Evolutionary conservation across 1,140 invertebrate species (phyloP), one percentile per base, ranked within the genome.

Genomic region (Drosophila kepulauana): DNA sequence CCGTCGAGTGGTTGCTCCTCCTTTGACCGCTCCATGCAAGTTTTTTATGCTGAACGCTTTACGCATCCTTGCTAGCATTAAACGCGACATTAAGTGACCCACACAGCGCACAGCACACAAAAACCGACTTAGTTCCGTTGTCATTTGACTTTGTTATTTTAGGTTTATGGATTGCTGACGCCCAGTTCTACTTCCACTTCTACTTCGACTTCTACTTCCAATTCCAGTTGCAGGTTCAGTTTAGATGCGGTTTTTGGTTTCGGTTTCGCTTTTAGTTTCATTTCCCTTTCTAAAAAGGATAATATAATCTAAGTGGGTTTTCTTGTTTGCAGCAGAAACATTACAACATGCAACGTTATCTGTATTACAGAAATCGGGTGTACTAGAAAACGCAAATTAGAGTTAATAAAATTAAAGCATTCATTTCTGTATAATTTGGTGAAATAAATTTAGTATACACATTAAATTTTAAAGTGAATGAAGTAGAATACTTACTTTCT

Each of bases 1-100:
- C 8, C 15, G 7, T 51, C 46, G 70, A 73, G 64, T 82, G 63
- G 33, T 59, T 62, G 35, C 45, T 51, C 52, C 13, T 38, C 57
- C 52, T 51, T 15, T 30, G 25, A 54, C 49, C 15, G 51, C 67
- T 30, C 25, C 28, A 48, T 62, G 75, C 66, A 43, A 56, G 30
- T 88, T 89, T 88, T 85, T 88, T 85, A 75, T 78, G 67, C 57
- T 80, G 69, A 86, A 87, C 78, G 79, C 81, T 88, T 89, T 81
- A 78, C 75, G 81, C 81, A 63, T 78, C 61, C 68, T 69, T 52
- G 58, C 62, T 52, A 49, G 64, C 84, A 84, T 89, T 81, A 81
- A 88, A 78, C 65, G 84, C 64, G 51, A 66, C 62, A 75, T 78
- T 79, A 88, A 75, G 78, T 80, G 64, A 35, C 38, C 51, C 68